Evolutionary conservation across 2,113 vertebrate genomes (phyloP).

Genomic region (Tetrao urogallus): DNA sequence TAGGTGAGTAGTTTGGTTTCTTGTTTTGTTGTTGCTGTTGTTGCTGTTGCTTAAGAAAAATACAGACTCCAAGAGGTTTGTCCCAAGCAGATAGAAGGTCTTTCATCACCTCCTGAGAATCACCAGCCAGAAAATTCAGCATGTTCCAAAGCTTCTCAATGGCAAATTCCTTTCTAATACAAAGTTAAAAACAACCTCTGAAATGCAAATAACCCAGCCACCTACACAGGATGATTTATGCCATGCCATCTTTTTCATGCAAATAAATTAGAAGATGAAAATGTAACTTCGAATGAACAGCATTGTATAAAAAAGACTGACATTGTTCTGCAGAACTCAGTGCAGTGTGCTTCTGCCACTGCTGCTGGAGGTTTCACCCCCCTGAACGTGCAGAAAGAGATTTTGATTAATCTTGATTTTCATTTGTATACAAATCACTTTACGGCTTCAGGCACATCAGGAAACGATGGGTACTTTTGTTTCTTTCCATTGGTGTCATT

Average conservation of each 20-base stretch:
- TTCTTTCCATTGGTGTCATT: neutral
- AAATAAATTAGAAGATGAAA: constrained; percentile 69
- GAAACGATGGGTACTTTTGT: neutral
- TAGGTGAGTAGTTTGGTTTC: neutral
- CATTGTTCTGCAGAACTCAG: neutral
- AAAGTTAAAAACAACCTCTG: constrained; percentile 67
- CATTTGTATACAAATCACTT: neutral
- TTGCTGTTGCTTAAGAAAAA: neutral
- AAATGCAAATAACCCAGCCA: constrained; percentile 61
- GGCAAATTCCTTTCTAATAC: constrained; percentile 55
- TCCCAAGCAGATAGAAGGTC: neutral
- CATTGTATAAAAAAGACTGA: neutral
- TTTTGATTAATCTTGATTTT: neutral
- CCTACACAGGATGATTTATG: constrained; percentile 54
- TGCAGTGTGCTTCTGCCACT: neutral
- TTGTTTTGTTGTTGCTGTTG: neutral
- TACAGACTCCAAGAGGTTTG: neutral
- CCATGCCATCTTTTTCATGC: constrained; percentile 16
- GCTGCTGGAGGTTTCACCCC: neutral
- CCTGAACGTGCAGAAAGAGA: neutral
- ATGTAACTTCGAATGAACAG: constrained; percentile 30
- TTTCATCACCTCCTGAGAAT: constrained; percentile 32
- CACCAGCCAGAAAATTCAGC: neutral
- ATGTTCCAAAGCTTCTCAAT: constrained; percentile 9
- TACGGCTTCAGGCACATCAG: neutral